Conservation (phyloP, 2,113 vertebrate genomes). For the Tragelaphus imberbis region DNA sequence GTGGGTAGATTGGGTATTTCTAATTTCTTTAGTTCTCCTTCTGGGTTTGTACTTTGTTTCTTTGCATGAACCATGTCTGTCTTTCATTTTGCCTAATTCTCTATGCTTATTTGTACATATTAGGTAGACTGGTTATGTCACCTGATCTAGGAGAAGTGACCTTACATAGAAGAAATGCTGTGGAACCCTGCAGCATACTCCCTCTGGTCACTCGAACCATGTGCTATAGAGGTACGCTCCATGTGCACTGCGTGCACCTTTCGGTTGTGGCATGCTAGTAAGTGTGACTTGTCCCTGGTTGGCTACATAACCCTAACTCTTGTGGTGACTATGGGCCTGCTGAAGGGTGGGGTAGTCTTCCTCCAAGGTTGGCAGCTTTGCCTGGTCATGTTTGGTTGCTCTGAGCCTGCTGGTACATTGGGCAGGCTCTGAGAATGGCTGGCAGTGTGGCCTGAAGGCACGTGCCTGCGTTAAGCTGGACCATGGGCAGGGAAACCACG, state of each 20-base stretch:
- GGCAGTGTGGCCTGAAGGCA: not conserved
- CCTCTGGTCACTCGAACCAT: not conserved
- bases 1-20: not conserved
- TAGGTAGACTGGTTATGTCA: not conserved
- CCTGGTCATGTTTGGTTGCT: not conserved
- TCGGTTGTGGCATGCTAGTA: not conserved
- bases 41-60: not conserved
- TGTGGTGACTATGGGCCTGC: not conserved
- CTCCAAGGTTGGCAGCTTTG: not conserved
- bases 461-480: not conserved
- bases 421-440: not conserved
- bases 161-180: not conserved
- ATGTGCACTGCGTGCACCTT: not conserved
- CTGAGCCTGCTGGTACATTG: not conserved
- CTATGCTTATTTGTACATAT: not conserved
- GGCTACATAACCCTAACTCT: not conserved
- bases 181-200: not conserved
- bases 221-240: not conserved
- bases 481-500: not conserved
- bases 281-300: not conserved
- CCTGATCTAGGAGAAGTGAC: not conserved
- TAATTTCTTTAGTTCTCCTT: not conserved
- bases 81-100: not conserved
- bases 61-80: not conserved
- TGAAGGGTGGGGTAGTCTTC: not conserved